Conservation (phyloP, 2,888 invertebrate genomes). For the Eupithecia centaureata region DNA sequence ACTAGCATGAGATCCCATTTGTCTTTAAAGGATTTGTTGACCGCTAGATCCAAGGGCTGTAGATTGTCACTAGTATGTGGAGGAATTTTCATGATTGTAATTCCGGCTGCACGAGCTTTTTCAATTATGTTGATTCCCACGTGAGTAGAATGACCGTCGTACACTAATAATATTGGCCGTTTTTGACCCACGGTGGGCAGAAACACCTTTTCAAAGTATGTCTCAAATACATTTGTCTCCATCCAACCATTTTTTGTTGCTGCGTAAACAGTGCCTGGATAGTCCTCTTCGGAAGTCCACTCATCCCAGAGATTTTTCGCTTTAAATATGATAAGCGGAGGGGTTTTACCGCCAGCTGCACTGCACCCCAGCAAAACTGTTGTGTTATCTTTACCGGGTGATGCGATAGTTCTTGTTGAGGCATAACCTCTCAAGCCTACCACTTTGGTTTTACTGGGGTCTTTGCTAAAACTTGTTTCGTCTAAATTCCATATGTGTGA, state of each 20-base stretch:
- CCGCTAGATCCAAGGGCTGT: background rate
- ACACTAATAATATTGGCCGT: background rate
- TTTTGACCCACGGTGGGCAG: too few relatives aligned
- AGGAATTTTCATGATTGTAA: background rate
- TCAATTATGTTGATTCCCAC: constrained; percentile 4
- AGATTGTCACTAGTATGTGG: background rate
- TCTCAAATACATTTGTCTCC: background rate
- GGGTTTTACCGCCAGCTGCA: background rate
- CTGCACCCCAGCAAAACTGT: background rate
- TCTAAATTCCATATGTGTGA: background rate
- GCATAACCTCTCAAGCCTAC: background rate
- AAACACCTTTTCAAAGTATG: too few relatives aligned
- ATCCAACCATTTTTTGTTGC: background rate
- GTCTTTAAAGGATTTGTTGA: background rate
- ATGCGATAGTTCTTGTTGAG: background rate
- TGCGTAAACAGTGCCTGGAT: background rate
- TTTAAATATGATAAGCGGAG: background rate
- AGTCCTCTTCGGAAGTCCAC: background rate
- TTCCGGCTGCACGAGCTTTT: background rate
- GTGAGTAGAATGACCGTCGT: background rate
- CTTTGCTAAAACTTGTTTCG: background rate
- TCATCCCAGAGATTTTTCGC: background rate
- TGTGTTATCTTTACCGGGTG: background rate
- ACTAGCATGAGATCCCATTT: background rate
- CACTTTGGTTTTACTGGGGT: background rate